Base-by-base conservation (phyloP, 2,113 vertebrate species). In the Pelodiscus sinensis region DNA sequence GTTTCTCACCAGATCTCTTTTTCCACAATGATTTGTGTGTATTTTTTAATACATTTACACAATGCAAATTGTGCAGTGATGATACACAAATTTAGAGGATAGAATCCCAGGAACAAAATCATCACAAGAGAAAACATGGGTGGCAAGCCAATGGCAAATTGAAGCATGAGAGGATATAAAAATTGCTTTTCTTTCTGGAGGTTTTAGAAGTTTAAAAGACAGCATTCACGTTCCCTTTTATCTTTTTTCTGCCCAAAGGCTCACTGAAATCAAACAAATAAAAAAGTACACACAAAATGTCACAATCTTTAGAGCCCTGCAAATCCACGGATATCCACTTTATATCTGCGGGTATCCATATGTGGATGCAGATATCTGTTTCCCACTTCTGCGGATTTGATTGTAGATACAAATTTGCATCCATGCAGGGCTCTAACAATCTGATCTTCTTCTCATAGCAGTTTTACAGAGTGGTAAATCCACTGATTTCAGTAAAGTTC, bases 281-380 rank as follows among this genome's bases (percentile, higher is more conserved):
- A 84, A 89, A 92, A 93, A 90, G 75, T 78, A 94, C 91, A 85
- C 29, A 84, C 88, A 87, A 85, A 90, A 25, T 55, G 65, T 89
- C 83, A 93, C 50, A 77, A 75, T 90, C 75, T 60, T 44, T 44
- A 44, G 44, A 44, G 44, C 44, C 44, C 44, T 44, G 44, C 44
- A 44, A 44, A 44, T 44, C 44, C 44, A 44, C 44, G 5, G 44
- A 44, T 44, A 44, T 44, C 38, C 38, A 44, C 38, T 44, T 44
- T 44, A 44, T 44, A 44, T 44, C 38, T 44, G 38, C 38, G 38
- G 38, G 38, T 44, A 44, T 44, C 6, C 44, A 44, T 44, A 44
- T 44, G 44, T 44, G 44, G 44, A 44, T 44, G 44, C 44, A 44
- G 44, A 44, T 44, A 44, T 44, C 44, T 44, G 44, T 6, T 44